Conservation (phyloP, 2,888 invertebrate genomes). For the Boloria euphrosyne region DNA sequence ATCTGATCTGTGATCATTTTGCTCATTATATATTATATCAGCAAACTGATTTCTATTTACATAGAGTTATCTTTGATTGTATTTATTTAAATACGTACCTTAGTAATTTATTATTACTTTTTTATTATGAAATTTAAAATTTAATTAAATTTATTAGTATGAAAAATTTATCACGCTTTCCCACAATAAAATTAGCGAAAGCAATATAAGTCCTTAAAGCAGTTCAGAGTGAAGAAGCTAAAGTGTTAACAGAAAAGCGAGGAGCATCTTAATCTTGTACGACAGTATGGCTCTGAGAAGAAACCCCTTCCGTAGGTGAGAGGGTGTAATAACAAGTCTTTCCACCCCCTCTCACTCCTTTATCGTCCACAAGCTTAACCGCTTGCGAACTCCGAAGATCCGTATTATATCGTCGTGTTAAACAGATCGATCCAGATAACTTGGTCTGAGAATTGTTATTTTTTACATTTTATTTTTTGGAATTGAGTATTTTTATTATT, state of each 20-base stretch:
- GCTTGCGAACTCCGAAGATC: constrained; percentile 74
- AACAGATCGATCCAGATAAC: constrained; percentile 70
- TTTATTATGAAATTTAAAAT: too few relatives aligned
- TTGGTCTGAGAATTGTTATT: constrained; percentile 42
- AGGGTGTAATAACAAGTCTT: constrained; percentile 79
- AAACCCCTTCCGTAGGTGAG: constrained; percentile 77
- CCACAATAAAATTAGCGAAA: constrained; percentile 12
- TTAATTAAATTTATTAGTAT: neutral
- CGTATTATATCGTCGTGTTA: constrained; percentile 72
- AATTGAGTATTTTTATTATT: too few relatives aligned
- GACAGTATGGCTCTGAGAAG: constrained; percentile 69
- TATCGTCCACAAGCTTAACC: constrained; percentile 63
- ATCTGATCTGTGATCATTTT: neutral
- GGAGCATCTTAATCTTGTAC: constrained; percentile 76
- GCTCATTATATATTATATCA: neutral
- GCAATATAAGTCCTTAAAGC: constrained; percentile 51
- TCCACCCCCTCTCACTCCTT: constrained; percentile 57
- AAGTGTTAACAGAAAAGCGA: constrained; percentile 71
- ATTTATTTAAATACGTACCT: neutral
- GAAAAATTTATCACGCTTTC: neutral
- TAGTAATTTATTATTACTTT: neutral
- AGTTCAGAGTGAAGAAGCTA: constrained; percentile 62
- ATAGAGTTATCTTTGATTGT: neutral
- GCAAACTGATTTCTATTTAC: neutral
- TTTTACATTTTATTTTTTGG: too few relatives aligned